These are phyloP conservation scores for Petrocephalus sullivani DNA, from an alignment of 2,797 vertebrate species.

Conservation along the genomic window DNA sequence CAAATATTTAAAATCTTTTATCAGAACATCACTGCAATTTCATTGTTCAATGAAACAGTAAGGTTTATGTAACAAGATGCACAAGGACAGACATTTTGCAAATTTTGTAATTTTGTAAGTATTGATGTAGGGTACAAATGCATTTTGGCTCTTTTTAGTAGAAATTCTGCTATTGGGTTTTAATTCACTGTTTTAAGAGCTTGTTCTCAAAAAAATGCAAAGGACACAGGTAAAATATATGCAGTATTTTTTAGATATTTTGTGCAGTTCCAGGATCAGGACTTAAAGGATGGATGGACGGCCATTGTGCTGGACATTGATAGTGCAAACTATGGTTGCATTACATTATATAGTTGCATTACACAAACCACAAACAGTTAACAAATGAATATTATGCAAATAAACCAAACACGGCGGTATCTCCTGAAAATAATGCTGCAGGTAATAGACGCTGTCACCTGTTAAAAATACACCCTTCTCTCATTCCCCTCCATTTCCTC, in stretches of 20 bases:
- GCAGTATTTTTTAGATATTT: not conserved
- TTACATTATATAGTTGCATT: no score
- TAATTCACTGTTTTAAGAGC: not conserved
- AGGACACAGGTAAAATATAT: not conserved
- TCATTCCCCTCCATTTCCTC: not conserved
- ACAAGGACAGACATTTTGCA: not conserved
- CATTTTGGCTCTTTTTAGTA: not conserved
- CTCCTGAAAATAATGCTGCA: not conserved
- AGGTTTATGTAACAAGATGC: not conserved
- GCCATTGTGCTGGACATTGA: not conserved
- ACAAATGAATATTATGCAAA: not conserved
- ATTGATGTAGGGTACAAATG: not conserved
- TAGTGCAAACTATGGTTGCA: not conserved
- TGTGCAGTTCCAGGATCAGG: not conserved
- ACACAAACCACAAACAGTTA: not conserved
- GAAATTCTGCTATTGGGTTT: not conserved
- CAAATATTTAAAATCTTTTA: not conserved
- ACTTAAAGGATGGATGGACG: not conserved
- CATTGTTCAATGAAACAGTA: constrained; percentile 12
- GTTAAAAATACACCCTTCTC: not conserved
- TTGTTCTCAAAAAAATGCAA: not conserved
- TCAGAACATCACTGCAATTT: not conserved
- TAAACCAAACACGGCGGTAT: no score
- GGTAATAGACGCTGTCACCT: not conserved
- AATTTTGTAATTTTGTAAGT: not conserved